phyloP scores from a whole-genome alignment of 2,113 vertebrate species.

The Herpailurus yagouaroundi region DNA sequence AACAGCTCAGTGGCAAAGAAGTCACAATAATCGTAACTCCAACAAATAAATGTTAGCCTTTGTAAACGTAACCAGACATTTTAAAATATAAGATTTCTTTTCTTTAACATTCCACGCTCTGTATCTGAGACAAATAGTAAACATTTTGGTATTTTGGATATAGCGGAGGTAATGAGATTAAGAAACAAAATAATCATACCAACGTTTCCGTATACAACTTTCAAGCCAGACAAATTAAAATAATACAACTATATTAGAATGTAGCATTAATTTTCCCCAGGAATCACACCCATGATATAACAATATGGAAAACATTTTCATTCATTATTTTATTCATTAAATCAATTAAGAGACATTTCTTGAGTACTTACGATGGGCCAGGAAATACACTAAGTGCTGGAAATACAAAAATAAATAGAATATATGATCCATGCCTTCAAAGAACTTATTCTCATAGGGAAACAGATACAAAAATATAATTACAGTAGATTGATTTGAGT shows the following conservation, averaged over 20 bases:
- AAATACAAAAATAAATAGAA: conserved; percentile 38
- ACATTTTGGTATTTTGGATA: not conserved
- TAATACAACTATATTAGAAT: not conserved
- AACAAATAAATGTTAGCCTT: not conserved
- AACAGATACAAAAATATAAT: conserved; percentile 17
- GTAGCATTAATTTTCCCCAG: not conserved
- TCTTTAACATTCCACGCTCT: not conserved
- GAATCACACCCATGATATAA: not conserved
- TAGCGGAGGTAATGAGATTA: not conserved
- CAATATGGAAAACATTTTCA: not conserved
- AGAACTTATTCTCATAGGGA: conserved; percentile 31
- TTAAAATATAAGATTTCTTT: not conserved
- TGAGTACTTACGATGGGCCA: not conserved
- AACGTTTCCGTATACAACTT: not conserved
- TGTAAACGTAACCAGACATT: not conserved
- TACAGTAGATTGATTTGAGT: not conserved
- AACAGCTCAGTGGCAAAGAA: not conserved
- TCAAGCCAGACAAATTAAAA: not conserved
- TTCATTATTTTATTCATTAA: conserved; percentile 33
- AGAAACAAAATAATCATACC: not conserved
- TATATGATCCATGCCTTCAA: conserved; percentile 32
- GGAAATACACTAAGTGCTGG: conserved; percentile 26
- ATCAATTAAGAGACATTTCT: conserved; percentile 47
- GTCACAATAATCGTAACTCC: not conserved
- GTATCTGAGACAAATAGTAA: conserved; percentile 35